phyloP scores from a whole-genome alignment of 1,140 invertebrate genomes.

The Nasonia vitripennis region DNA sequence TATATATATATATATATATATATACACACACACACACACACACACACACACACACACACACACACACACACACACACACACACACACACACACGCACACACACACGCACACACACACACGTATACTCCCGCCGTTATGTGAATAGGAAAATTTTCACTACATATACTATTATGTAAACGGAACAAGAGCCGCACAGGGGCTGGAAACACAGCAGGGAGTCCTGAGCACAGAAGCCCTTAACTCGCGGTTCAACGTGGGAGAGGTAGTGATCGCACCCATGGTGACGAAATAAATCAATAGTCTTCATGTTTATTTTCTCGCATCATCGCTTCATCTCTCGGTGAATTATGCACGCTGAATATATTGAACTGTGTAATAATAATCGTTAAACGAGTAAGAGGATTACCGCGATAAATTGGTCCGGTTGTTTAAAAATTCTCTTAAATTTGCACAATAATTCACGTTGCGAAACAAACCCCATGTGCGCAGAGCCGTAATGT shows the following conservation, averaged over 20 bases:
- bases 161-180: constrained; percentile 3
- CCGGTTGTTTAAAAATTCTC: not conserved
- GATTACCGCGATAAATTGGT: no score
- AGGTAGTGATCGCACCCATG: constrained; percentile 43
- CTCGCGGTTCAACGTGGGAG: constrained; percentile 62
- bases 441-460: not conserved
- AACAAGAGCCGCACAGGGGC: constrained; percentile 23
- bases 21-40: no score
- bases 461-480: not conserved
- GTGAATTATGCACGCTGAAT: not conserved
- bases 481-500: not conserved
- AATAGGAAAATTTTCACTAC: constrained; percentile 12
- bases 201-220: constrained; percentile 32
- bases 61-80: no score
- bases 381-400: not conserved
- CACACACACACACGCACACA: no score
- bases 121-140: not conserved
- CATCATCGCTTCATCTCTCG: constrained; percentile 21
- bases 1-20: no score
- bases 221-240: constrained; percentile 64
- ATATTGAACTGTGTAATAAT: not conserved
- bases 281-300: constrained; percentile 69
- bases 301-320: constrained; percentile 40
- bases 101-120: no score
- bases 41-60: no score